A percentile compares a stretch with the other conserved stretches of the same genome.
These are phyloP conservation scores for Brachyptera putata DNA, from an alignment of 2,888 invertebrate species.

Conservation along the genomic window DNA sequence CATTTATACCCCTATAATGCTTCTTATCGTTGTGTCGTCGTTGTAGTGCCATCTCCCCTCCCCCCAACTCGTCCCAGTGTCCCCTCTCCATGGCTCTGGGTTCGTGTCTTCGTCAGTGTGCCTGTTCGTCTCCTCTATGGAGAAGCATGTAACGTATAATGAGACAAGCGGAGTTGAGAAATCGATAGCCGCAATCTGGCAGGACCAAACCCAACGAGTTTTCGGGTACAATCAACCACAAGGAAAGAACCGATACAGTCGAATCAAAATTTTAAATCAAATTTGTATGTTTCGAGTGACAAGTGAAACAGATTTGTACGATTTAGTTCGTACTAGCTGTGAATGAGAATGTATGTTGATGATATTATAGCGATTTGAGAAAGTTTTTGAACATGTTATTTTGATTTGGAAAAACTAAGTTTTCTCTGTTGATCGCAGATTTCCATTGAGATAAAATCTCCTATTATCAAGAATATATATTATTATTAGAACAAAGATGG, in stretches of 20 bases:
- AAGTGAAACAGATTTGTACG: too few species aligned
- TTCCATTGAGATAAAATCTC: too few species aligned
- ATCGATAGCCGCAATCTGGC: slow-evolving; percentile 29
- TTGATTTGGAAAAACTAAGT: too few species aligned
- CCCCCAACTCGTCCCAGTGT: neutral
- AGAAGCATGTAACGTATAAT: slow-evolving; percentile 28
- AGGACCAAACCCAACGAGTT: slow-evolving; percentile 17
- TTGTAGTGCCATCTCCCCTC: neutral
- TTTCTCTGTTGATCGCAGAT: too few species aligned
- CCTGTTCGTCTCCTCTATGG: slow-evolving; percentile 20
- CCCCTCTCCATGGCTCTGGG: too few species aligned
- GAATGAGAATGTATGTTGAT: too few species aligned
- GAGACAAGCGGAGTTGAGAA: slow-evolving; percentile 29
- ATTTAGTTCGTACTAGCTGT: too few species aligned
- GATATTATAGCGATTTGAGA: too few species aligned
- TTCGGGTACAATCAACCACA: slow-evolving; percentile 19
- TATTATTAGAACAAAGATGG: too few species aligned
- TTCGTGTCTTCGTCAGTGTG: slow-evolving; percentile 23
- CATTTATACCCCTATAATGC: too few species aligned
- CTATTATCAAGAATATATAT: too few species aligned
- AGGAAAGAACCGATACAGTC: slow-evolving; percentile 16
- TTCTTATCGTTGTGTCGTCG: neutral
- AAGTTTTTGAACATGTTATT: too few species aligned
- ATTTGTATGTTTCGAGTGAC: neutral
- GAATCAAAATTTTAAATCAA: neutral